These are phyloP conservation scores for Tetramorium parvispinum DNA, from an alignment of 1,140 invertebrate genomes.

Conservation along the genomic window DNA sequence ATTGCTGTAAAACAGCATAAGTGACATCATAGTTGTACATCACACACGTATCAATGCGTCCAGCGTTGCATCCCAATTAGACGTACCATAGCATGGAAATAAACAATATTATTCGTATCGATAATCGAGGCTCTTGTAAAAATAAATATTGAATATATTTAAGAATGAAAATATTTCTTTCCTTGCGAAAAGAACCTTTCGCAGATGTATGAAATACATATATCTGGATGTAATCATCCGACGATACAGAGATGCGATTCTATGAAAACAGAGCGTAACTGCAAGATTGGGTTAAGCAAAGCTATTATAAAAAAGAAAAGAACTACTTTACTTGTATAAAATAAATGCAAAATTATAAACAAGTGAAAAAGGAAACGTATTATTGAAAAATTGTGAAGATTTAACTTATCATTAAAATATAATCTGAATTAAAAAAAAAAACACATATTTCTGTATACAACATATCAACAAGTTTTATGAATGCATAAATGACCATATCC, in stretches of 20 bases:
- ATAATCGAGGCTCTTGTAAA: constrained; percentile 58
- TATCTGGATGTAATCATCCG: constrained; percentile 6
- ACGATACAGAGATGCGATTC: constrained; percentile 7
- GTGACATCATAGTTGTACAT: constrained; percentile 84
- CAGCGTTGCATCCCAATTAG: constrained; percentile 84
- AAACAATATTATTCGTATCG: constrained; percentile 79
- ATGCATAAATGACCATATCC: neutral
- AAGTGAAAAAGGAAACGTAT: neutral
- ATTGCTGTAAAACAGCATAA: constrained; percentile 82
- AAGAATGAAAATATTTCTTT: constrained; percentile 73
- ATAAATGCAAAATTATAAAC: constrained; percentile 27
- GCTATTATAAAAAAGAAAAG: constrained; percentile 8
- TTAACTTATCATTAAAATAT: constrained; percentile 32
- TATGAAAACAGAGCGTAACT: constrained; percentile 26
- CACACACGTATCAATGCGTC: constrained; percentile 82
- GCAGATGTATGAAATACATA: neutral
- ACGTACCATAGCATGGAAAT: constrained; percentile 85
- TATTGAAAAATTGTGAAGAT: constrained; percentile 30
- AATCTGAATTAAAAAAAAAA: neutral
- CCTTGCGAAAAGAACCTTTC: constrained; percentile 25
- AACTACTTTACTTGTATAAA: neutral
- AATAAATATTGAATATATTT: constrained; percentile 67
- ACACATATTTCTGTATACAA: neutral
- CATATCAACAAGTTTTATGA: neutral
- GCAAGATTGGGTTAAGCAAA: constrained; percentile 22